phyloP scores from a whole-genome alignment of 2,797 vertebrate genomes.

The Hafferia zeledoni region DNA sequence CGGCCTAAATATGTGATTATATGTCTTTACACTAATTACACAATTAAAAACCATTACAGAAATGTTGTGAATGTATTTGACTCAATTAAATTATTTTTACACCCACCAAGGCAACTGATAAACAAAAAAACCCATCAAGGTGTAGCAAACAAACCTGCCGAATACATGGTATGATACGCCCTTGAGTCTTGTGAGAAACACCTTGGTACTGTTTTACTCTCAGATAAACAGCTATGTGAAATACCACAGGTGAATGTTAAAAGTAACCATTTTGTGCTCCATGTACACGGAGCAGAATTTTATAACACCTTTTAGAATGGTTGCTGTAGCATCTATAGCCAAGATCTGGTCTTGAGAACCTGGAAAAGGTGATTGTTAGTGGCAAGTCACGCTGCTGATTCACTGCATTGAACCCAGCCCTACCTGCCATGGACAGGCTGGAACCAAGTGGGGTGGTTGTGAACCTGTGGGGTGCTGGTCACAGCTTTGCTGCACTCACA shows the following conservation, averaged over 20 bases:
- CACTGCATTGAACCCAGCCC: not conserved
- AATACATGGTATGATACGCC: not conserved
- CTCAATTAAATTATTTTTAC: slow-evolving; percentile 64
- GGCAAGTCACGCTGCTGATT: not conserved
- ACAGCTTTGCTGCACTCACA: not conserved
- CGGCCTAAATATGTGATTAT: slow-evolving; percentile 65
- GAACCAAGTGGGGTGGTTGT: not conserved
- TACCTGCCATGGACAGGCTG: fast-evolving
- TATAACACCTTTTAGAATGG: not conserved
- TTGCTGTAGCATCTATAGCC: not conserved
- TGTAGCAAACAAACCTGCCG: not conserved
- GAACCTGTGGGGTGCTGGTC: fast-evolving
- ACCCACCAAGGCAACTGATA: not conserved
- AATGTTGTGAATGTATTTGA: slow-evolving; percentile 57
- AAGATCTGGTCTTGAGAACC: not conserved
- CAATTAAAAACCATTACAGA: slow-evolving; percentile 65
- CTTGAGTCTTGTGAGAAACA: not conserved
- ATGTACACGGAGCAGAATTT: not conserved
- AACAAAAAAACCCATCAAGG: not conserved
- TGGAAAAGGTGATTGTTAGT: fast-evolving
- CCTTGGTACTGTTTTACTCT: not conserved
- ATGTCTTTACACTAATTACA: slow-evolving; percentile 70
- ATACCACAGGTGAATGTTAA: not conserved
- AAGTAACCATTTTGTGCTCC: not conserved
- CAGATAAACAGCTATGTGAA: not conserved